Evolutionary conservation across 2,113 vertebrate species (phyloP), one percentile per base, ranked within the genome.

Genomic region (Mastomys coucha): DNA sequence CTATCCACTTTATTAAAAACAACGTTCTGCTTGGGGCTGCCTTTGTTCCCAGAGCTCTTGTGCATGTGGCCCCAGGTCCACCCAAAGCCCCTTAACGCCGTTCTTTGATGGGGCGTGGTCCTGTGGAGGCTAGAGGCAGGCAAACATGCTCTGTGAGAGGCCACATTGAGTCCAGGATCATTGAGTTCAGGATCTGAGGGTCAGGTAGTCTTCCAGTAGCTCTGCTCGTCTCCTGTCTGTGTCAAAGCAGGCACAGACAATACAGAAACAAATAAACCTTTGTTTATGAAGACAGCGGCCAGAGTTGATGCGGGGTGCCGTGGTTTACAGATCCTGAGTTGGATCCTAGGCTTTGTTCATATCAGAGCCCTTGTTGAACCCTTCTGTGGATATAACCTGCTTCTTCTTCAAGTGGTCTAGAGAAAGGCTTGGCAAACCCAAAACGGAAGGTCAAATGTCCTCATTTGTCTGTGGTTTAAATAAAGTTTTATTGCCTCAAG

Each of bases 1-100:
- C 94, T 98, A 80, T 88, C 96, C 88, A 88, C 80, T 94, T 95
- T 96, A 96, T 96, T 92, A 93, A 95, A 96, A 97, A 93, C 95
- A 94, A 91, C 13, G 42, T 72, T 88, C 93, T 80, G 45, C 31
- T 86, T 31, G 56, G 94, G 78, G 22, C 78, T 86, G 24, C 75
- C 89, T 96, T 94, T 97, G 93, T 94, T 81, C 77, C 45, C 51
- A 96, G 36, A 75, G 31, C 20, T 87, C 92, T 94, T 91, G 67
- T 91, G 86, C 63, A 67, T 33, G 10, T 58, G 73, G 20, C 42
- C 91, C 42, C 33, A 56, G 70, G n/a, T 75, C 89, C 36, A n/a
- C 88, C 86, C 90, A 8, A 17, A 75, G 24, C 85, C 72, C 11
- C 67, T n/a, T 2, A 53, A 11, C 77, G 33, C 89, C 49, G 24